Evolutionary conservation across 2,888 invertebrate species (phyloP).

Genomic region (Scrobipalpa atriplicella): DNA sequence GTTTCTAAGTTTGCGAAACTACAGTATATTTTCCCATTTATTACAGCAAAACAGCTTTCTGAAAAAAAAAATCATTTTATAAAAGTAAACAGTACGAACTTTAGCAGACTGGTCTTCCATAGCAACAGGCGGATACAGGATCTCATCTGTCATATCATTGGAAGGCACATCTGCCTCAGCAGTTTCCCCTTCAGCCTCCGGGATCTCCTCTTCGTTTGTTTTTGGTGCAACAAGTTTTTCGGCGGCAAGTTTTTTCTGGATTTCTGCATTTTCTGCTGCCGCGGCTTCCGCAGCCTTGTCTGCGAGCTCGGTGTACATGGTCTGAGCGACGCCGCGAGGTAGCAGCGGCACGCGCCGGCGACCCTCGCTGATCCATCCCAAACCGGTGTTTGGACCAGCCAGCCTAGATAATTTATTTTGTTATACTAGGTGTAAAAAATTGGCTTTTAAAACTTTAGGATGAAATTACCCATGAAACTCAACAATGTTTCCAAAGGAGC

Average conservation of each 20-base stretch:
- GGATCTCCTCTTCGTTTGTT: constrained; percentile 55
- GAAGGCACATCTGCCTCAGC: constrained; percentile 56
- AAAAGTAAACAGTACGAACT: constrained; percentile 46
- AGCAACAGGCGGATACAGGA: constrained; percentile 66
- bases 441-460: not conserved
- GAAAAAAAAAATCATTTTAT: not conserved
- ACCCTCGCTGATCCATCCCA: constrained; percentile 95
- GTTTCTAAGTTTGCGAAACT: too few species aligned
- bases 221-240: constrained; percentile 66
- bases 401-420: constrained; percentile 65
- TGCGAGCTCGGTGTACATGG: constrained; percentile 91
- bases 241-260: constrained; percentile 64
- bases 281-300: constrained; percentile 86
- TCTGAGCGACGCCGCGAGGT: constrained; percentile 92
- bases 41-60: too few species aligned
- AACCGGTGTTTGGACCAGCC: constrained; percentile 85
- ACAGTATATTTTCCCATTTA: too few species aligned
- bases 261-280: constrained; percentile 66
- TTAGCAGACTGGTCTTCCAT: constrained; percentile 74
- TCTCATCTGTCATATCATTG: constrained; percentile 61
- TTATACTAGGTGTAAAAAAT: not conserved
- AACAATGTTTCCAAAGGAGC: too few species aligned
- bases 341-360: constrained; percentile 91
- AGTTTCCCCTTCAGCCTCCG: constrained; percentile 60
- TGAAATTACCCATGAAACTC: too few species aligned